Evolutionary conservation across 2,113 vertebrate species (phyloP), one percentile per base, ranked within the genome.

Genomic region (Leiothrix lutea): DNA sequence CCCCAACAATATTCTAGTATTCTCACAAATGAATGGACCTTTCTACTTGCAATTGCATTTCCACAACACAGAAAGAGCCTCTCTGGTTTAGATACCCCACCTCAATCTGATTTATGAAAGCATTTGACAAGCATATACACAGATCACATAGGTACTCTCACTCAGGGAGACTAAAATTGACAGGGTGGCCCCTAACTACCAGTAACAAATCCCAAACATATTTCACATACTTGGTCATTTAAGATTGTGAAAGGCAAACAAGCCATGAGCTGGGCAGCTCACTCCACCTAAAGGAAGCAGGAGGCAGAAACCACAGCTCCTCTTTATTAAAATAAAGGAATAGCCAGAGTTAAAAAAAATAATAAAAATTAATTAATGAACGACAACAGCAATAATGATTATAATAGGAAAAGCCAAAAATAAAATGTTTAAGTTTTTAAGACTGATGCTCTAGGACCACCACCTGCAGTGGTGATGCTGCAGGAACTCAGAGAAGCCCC

Each of bases 221-320:
- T 56, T 90, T 93, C 45, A 79, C n/a, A n/a, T 64, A 26, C 22
- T 84, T 5, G 1, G 58, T 62, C 72, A 22, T 14, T n/a, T 28
- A 35, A 53, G 50, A n/a, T 1, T 33, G 38, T 54, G 86, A 61
- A 80, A 81, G 54, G 31, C 79, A 80, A 86, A 45, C 20, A 9
- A 86, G 38, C 44, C 38, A 16, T 83, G 75, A 94, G 73, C 85
- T 47, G 71, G 74, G 80, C 67, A 38, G 47, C 86, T 87, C 87
- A 19, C 86, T 92, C 92, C 94, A 85, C 80, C 73, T 97, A 96
- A 96, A 91, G 92, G 96, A 92, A 78, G 74, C 14, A 77, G 77
- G 38, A 87, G 80, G 88, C 42, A 96, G 89, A 82, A 70, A 45
- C 42, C 28, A 36, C 58, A 11, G 61, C 23, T 77, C 13, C 36